These are phyloP conservation scores for Trididemnum nubilum DNA, from an alignment of 23 tunicate species.

Conservation along the genomic window DNA sequence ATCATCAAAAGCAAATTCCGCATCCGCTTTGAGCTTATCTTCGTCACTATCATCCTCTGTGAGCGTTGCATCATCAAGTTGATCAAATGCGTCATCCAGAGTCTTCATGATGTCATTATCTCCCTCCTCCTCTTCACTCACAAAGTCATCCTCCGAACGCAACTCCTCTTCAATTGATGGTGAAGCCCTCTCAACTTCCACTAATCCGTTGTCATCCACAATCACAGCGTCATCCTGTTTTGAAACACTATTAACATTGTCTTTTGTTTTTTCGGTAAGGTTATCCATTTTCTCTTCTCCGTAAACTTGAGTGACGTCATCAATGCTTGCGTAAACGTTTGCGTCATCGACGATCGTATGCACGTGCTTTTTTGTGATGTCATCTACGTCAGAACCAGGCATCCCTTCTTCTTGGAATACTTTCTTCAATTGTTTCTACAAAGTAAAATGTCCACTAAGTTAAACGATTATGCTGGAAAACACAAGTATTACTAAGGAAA, in stretches of 20 bases:
- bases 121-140: neutral
- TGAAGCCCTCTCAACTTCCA: neutral
- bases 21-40: no score
- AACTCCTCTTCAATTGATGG: neutral
- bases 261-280: neutral
- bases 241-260: neutral
- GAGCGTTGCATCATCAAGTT: constrained; percentile 1
- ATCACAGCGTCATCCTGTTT: no score
- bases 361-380: no score
- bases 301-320: no score
- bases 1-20: neutral
- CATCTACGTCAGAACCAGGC: no score
- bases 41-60: no score
- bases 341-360: neutral
- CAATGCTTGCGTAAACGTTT: neutral
- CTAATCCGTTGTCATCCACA: no score
- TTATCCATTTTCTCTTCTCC: neutral
- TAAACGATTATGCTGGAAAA: no score
- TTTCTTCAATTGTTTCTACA: no score
- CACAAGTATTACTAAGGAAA: no score
- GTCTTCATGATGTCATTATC: neutral
- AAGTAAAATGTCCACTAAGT: no score
- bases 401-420: no score
- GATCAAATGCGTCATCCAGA: neutral
- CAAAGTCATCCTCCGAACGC: constrained; percentile 1